Evolutionary conservation across 2,888 invertebrate genomes (phyloP), one percentile per base, ranked within the genome.

Genomic region (Andrena camellia): DNA sequence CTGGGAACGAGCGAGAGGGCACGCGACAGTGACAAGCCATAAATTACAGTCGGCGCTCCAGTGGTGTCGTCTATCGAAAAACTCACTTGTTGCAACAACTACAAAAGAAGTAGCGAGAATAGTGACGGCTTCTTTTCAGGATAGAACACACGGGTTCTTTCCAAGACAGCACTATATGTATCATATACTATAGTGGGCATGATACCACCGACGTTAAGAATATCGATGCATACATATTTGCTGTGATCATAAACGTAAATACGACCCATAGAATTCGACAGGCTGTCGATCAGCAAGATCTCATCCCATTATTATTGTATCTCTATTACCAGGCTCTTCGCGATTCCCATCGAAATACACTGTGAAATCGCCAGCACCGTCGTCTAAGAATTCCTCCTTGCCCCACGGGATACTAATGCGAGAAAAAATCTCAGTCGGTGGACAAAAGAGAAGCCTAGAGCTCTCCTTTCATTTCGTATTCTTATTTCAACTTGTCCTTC

Each of bases 381-480:
- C 76, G 72, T 79, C 64, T 54, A 23, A 80, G 76, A 80, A 80
- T 78, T 72, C 57, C 54, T 69, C 59, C 35, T 23, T 57, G 48
- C 50, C 71, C 68, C 68, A 42, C 33, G 67, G 72, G 76, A 71
- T 29, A 26, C 31, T n/a, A 59, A 20, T 7, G 33, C 50, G 29
- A 62, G 35, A 69, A 67, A 78, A 26, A n/a, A 0, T 54, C 17
- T 26, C 35, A 50, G n/a, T 20, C 26, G 13, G 13, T 42, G 35
- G 54, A 31, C 17, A 60, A 67, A 67, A 62, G 52, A 26, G 31
- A 63, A 48, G 10, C 1, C 31, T 23, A 23, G 66, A 31, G 17
- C 33, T 35, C 31, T 76, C 29, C 54, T 48, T 72, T 52, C 66
- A 66, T 66, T 26, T 71, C 71, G 57, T 64, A 31, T 71, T 62